phyloP scores from a whole-genome alignment of 2,888 invertebrate species.

The Acleris emargana region DNA sequence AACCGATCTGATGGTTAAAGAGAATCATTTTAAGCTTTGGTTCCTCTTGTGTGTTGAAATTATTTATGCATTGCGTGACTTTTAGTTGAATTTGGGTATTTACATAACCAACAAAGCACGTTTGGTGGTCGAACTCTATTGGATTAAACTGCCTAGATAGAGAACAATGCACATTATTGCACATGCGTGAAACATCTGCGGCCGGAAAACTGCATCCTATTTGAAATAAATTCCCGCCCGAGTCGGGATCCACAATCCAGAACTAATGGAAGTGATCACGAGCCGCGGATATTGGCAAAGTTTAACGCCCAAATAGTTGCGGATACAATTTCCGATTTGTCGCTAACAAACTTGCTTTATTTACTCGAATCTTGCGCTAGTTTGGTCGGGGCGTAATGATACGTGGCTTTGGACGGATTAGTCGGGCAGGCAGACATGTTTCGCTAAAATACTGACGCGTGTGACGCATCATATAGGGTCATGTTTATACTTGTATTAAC shows the following conservation, averaged over 20 bases:
- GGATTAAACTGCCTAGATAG: neutral
- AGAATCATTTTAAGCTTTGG: too few species aligned
- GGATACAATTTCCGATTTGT: constrained; percentile 52
- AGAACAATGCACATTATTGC: neutral
- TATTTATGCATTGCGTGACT: too few species aligned
- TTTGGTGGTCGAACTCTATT: neutral
- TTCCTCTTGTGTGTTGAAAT: too few species aligned
- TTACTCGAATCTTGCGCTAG: constrained; percentile 35
- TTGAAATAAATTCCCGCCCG: constrained; percentile 16
- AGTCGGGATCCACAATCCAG: constrained; percentile 11
- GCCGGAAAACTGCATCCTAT: constrained; percentile 26
- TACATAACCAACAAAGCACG: too few species aligned
- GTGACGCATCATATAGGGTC: too few species aligned
- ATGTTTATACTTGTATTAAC: too few species aligned
- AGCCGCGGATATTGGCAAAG: constrained; percentile 51
- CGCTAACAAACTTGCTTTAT: constrained; percentile 48
- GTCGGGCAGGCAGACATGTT: neutral
- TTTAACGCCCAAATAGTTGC: constrained; percentile 49
- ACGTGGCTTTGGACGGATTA: neutral
- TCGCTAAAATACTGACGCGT: too few species aligned
- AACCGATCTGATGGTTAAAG: too few species aligned
- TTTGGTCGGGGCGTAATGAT: constrained; percentile 1
- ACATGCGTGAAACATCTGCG: neutral
- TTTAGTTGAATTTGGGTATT: too few species aligned
- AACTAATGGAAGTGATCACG: constrained; percentile 31